Percentiles rank a stretch among this genome's conserved stretches.
Conservation (phyloP, 2,888 invertebrate species). For the Aromia moschata region DNA sequence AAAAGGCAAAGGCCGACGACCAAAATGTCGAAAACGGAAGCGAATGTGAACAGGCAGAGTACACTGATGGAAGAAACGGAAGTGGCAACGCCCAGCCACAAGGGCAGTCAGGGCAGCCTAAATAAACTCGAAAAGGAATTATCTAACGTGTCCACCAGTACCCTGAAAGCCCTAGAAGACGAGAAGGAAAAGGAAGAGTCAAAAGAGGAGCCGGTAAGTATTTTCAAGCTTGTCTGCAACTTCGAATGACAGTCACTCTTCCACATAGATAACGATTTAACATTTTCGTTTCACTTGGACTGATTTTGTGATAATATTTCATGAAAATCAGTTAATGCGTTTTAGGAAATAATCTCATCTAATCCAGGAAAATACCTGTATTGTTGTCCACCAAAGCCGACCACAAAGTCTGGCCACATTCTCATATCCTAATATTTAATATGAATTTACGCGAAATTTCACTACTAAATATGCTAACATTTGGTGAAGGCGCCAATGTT, state of each 20-base stretch:
- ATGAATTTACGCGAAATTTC: no score
- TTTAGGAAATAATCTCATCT: no score
- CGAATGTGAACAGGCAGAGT: constrained; percentile 57
- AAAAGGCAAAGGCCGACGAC: constrained; percentile 62
- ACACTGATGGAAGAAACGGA: constrained; percentile 60
- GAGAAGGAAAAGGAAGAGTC: constrained; percentile 36
- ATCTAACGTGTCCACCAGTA: constrained; percentile 53
- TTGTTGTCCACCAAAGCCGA: no score
- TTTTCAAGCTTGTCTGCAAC: constrained; percentile 12
- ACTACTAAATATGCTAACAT: no score
- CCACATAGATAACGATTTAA: constrained; percentile 4
- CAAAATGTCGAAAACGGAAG: constrained; percentile 62
- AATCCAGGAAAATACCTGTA: no score
- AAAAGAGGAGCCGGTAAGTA: constrained; percentile 29
- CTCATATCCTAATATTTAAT: no score
- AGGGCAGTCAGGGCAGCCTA: constrained; percentile 49
- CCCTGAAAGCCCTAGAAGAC: constrained; percentile 48
- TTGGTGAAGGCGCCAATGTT: no score
- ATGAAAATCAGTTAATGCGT: no score
- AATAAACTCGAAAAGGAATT: constrained; percentile 59
- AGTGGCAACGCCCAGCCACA: constrained; percentile 43
- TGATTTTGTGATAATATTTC: no score
- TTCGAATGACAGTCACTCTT: not conserved
- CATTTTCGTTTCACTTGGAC: no score
- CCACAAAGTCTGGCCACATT: no score